Evolutionary conservation across 2,113 vertebrate species (phyloP), one percentile per base, ranked within the genome.

Genomic region (Morone chrysops): DNA sequence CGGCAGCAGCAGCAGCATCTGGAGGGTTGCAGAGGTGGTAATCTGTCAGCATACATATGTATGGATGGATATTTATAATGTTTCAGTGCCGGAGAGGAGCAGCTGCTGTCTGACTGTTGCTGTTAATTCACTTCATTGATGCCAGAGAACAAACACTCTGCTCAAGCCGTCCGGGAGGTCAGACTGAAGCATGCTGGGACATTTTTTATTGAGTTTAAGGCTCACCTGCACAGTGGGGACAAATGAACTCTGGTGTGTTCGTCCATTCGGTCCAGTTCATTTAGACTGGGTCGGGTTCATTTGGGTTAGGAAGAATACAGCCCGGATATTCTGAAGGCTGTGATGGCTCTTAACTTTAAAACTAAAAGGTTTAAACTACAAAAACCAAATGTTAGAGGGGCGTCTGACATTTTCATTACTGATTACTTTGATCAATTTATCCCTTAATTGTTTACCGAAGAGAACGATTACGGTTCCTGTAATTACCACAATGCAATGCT

Each of bases 101-200:
- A 82, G 76, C 89, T 81, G 80, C 83, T 59, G 70, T 50, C 74
- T 79, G 84, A 66, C 81, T 54, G 71, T 6, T 71, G 79, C 83
- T 83, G 83, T 80, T 90, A 92, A 91, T 90, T 90, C 83, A 77
- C 82, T 38, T 13, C 78, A 45, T 62, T 4, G 20, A 90, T 87
- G 91, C 90, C 41, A 9, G 75, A 61, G 78, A 80, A 85, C 86
- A 80, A 76, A 69, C 86, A 18, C 11, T 17, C 40, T 1, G 38
- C 36, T 76, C 2, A 0, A 76, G 4, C 13, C 54, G 4, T 71
- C 70, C 65, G 60, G 56, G 57, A 56, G 86, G 88, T 87, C 88
- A 86, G 63, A 86, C 17, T 18, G 36, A 50, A 61, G 90, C 91
- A 89, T 89, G 90, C 87, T 90, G 91, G 86, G 88, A 91, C 84